Conservation (phyloP, 1,140 invertebrate genomes). For the Asobara japonica region DNA sequence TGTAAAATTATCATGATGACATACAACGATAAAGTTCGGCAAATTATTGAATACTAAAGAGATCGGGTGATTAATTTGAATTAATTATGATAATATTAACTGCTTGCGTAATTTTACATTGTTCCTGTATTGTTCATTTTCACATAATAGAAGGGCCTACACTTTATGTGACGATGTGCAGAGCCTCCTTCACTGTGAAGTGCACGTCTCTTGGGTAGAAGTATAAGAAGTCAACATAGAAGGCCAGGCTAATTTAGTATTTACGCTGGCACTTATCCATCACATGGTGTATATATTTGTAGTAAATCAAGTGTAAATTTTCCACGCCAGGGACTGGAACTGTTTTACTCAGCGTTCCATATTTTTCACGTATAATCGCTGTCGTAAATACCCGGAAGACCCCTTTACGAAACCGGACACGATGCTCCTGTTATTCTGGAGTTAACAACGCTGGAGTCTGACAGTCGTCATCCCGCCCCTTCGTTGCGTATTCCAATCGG, state of each 20-base stretch:
- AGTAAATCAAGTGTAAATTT: slow-evolving; percentile 38
- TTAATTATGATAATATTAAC: not conserved
- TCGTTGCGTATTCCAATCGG: not conserved
- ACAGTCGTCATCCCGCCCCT: not conserved
- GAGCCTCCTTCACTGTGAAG: not conserved
- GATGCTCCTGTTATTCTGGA: slow-evolving; percentile 1
- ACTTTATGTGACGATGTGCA: not conserved
- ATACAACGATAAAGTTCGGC: not conserved
- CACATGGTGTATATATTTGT: slow-evolving; percentile 36
- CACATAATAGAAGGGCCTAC: not conserved
- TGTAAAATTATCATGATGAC: not conserved
- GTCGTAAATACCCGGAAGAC: slow-evolving; percentile 30
- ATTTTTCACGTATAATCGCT: slow-evolving; percentile 34
- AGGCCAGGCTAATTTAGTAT: slow-evolving; percentile 29
- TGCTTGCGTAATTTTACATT: not conserved
- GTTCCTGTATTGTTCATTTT: not conserved
- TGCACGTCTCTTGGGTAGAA: not conserved
- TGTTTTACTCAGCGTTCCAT: slow-evolving; percentile 20
- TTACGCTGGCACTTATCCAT: slow-evolving; percentile 37
- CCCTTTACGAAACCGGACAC: not conserved
- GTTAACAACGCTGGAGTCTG: not conserved
- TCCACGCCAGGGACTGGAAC: slow-evolving; percentile 5
- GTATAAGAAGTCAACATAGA: not conserved
- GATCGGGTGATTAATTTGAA: not conserved
- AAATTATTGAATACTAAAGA: not conserved